phyloP scores from a whole-genome alignment of 1,140 invertebrate genomes.

The Araneus ventricosus region DNA sequence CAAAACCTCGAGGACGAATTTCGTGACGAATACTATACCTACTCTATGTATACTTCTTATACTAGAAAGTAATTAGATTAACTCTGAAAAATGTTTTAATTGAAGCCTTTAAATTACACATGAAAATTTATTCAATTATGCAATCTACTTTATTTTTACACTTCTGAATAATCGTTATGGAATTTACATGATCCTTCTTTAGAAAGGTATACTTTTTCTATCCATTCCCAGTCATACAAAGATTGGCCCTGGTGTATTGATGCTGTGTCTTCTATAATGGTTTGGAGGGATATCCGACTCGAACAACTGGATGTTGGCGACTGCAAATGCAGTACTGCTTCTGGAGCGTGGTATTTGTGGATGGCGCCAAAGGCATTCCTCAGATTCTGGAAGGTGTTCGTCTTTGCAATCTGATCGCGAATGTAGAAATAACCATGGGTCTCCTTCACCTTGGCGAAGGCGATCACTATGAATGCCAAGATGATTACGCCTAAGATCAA shows the following conservation, averaged over 20 bases:
- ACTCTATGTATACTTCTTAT: too few relatives aligned
- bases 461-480: not conserved
- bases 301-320: not conserved
- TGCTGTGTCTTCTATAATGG: not conserved
- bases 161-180: not conserved
- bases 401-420: not conserved
- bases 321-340: not conserved
- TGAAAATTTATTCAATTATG: too few relatives aligned
- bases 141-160: not conserved
- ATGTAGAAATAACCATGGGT: not conserved
- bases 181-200: not conserved
- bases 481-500: not conserved
- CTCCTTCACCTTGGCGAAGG: constrained; percentile 8
- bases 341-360: not conserved
- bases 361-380: not conserved
- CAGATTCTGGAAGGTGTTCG: not conserved
- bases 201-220: not conserved
- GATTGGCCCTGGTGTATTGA: not conserved
- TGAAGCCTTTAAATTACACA: too few relatives aligned
- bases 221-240: not conserved
- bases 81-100: too few relatives aligned
- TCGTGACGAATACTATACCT: too few relatives aligned
- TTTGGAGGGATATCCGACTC: not conserved
- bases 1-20: too few relatives aligned
- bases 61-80: too few relatives aligned